Conservation (phyloP, 2,797 vertebrate genomes). For the Sebastes minor region DNA sequence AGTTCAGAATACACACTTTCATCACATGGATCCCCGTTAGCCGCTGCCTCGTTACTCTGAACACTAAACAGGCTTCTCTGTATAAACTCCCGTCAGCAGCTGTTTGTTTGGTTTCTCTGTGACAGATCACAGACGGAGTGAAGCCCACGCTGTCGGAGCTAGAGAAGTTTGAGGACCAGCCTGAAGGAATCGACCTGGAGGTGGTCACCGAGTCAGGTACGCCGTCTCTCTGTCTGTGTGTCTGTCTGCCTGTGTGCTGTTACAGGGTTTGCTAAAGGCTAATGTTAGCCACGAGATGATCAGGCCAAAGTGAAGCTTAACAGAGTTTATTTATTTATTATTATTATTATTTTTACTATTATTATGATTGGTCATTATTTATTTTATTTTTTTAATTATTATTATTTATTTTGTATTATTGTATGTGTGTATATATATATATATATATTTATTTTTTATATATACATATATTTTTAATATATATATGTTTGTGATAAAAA, state of each 20-base stretch:
- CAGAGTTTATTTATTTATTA: neutral
- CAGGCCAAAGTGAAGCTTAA: neutral
- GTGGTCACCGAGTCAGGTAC: constrained; percentile 95
- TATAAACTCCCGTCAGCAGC: too few relatives aligned
- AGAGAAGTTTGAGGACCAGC: constrained; percentile 97
- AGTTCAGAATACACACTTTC: neutral
- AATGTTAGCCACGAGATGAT: neutral
- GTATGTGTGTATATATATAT: too few relatives aligned
- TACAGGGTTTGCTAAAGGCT: neutral
- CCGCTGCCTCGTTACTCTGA: neutral
- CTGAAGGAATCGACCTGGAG: constrained; percentile 95
- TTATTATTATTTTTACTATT: neutral
- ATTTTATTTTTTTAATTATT: too few relatives aligned
- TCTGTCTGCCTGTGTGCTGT: too few relatives aligned
- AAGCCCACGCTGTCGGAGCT: constrained; percentile 95
- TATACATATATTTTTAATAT: too few relatives aligned
- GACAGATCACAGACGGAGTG: constrained; percentile 94
- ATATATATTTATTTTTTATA: too few relatives aligned
- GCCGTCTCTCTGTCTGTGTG: too few relatives aligned
- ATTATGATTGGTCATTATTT: too few relatives aligned
- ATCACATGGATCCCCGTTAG: too few relatives aligned
- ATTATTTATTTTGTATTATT: too few relatives aligned
- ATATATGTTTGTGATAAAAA: too few relatives aligned
- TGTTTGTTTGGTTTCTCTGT: neutral
- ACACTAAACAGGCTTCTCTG: too few relatives aligned